Evolutionary conservation across 2,888 invertebrate genomes (phyloP).

Genomic region (Spodoptera littoralis): DNA sequence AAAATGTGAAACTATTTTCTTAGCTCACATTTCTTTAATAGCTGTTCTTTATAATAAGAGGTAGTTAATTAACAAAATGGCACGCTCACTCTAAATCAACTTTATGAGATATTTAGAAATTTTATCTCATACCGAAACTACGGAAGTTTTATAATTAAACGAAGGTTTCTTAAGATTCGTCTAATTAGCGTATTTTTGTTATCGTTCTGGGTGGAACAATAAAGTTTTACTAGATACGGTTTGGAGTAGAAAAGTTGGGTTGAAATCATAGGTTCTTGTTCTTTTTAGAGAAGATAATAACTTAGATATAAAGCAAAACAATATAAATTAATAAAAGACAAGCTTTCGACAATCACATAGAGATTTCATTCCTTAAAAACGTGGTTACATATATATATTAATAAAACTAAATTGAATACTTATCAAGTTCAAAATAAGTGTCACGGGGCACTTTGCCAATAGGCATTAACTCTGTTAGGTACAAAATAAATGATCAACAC

Average conservation of each 20-base stretch:
- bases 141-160: conserved; percentile 50
- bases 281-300: neutral
- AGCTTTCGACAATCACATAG: too few species aligned
- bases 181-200: conserved; percentile 49
- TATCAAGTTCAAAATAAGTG: too few species aligned
- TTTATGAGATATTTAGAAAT: conserved; percentile 50
- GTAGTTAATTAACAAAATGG: conserved; percentile 46
- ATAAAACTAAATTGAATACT: too few species aligned
- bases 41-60: conserved; percentile 16
- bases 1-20: conserved; percentile 27
- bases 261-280: neutral
- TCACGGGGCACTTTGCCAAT: too few species aligned
- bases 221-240: conserved; percentile 3
- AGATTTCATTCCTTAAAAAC: too few species aligned
- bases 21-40: conserved; percentile 21
- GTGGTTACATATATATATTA: too few species aligned
- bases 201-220: conserved; percentile 1
- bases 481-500: too few species aligned
- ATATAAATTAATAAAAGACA: neutral
- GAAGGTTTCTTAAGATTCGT: conserved; percentile 24
- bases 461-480: too few species aligned
- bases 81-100: conserved; percentile 35
- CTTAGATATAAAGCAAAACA: neutral
- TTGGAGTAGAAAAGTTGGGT: conserved; percentile 2
- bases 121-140: conserved; percentile 40